Percentiles rank a stretch among this genome's conserved stretches.
phyloP scores from a whole-genome alignment of 2,888 invertebrate species.

The Tipula helvola region DNA sequence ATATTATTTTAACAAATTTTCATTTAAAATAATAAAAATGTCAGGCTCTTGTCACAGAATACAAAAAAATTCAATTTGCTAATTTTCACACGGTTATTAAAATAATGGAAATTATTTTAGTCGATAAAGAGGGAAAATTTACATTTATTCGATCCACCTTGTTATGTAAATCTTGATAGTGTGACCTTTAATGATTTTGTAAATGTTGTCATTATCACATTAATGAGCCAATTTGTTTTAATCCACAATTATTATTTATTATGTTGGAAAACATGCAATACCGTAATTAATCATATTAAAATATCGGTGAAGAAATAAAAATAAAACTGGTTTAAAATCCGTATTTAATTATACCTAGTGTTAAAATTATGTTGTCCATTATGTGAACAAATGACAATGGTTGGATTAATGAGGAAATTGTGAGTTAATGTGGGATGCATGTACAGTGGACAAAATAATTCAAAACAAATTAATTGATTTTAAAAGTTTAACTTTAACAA shows the following conservation, averaged over 20 bases:
- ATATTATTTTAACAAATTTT: neutral
- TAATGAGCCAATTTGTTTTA: neutral
- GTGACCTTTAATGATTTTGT: neutral
- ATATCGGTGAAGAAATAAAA: neutral
- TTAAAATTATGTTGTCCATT: too few species aligned
- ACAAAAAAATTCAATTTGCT: neutral
- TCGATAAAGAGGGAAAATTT: neutral
- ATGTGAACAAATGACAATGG: too few species aligned
- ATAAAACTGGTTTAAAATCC: too few species aligned
- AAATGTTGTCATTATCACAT: neutral
- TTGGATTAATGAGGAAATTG: too few species aligned
- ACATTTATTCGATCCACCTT: neutral
- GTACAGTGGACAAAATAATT: too few species aligned
- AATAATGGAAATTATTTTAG: neutral
- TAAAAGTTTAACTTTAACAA: too few species aligned
- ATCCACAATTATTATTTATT: neutral
- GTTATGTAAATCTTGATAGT: neutral
- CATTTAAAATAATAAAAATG: neutral
- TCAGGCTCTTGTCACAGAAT: neutral
- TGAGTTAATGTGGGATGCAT: too few species aligned
- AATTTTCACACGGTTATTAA: neutral
- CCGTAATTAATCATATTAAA: neutral
- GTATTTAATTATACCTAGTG: too few species aligned
- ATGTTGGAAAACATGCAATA: neutral
- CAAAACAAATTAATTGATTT: too few species aligned